These are phyloP conservation scores for Calidris pygmaea DNA, from an alignment of 2,113 vertebrate genomes.

Conservation along the genomic window DNA sequence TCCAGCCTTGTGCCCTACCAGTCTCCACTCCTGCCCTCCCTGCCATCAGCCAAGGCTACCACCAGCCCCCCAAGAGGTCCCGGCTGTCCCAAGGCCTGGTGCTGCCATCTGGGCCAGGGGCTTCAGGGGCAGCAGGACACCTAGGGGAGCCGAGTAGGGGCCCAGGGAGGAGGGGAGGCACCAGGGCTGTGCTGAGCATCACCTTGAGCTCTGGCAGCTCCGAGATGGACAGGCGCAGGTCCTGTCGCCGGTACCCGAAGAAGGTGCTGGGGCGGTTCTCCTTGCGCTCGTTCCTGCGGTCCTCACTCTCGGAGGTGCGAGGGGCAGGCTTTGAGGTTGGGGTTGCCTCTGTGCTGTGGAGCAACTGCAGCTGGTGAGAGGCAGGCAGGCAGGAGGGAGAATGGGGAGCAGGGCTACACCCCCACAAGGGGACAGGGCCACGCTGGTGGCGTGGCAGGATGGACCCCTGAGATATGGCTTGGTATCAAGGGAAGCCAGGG, in stretches of 20 bases:
- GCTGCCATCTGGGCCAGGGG: not conserved
- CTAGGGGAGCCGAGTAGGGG: rapidly evolving
- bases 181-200: not conserved
- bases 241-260: not conserved
- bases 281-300: not conserved
- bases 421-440: rapidly evolving
- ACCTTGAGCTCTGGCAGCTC: conserved; percentile 50
- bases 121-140: not conserved
- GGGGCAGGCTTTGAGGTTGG: not conserved
- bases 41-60: not conserved
- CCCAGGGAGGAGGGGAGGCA: too few species aligned
- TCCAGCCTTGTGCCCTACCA: not conserved
- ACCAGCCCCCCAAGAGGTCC: not conserved
- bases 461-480: not conserved
- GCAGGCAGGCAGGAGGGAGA: rapidly evolving
- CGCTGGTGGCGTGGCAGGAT: rapidly evolving
- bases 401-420: not conserved
- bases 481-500: not conserved
- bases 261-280: conserved; percentile 29
- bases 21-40: not conserved
- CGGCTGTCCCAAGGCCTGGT: rapidly evolving
- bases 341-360: not conserved
- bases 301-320: not conserved
- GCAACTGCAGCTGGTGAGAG: not conserved
- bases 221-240: not conserved